These are phyloP conservation scores for Petrosia ficiformis DNA, from an alignment of 37 sponge, comb jelly and placozoan species.

Conservation along the genomic window DNA sequence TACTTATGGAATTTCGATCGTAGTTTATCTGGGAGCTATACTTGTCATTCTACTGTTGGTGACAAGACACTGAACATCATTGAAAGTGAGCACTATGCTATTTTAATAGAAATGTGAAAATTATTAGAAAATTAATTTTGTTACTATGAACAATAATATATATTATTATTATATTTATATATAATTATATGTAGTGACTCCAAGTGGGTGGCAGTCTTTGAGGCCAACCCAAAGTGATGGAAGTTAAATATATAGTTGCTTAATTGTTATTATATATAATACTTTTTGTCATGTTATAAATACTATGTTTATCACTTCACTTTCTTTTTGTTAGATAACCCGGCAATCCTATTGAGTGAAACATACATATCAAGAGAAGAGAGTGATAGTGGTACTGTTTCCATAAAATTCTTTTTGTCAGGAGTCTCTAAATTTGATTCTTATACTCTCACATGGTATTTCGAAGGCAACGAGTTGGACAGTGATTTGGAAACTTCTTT, in stretches of 20 bases:
- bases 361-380: neutral
- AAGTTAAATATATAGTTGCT: too few relatives aligned
- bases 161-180: too few relatives aligned
- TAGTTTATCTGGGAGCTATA: neutral
- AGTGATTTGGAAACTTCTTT: neutral
- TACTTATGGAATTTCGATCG: slow-evolving; percentile 1
- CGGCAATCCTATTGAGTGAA: neutral
- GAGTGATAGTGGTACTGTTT: slow-evolving; percentile 1
- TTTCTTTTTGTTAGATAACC: neutral
- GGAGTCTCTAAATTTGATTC: neutral
- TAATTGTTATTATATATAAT: neutral
- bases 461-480: neutral
- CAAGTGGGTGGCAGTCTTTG: too few relatives aligned
- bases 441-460: neutral
- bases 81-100: slow-evolving; percentile 19
- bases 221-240: too few relatives aligned
- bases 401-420: neutral
- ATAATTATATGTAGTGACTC: too few relatives aligned
- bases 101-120: too few relatives aligned
- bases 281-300: neutral
- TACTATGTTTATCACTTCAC: neutral
- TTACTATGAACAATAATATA: too few relatives aligned
- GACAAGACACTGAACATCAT: neutral
- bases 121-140: too few relatives aligned
- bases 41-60: neutral